Evolutionary conservation across 2,113 vertebrate species (phyloP).

Genomic region (Bombycilla garrulus): DNA sequence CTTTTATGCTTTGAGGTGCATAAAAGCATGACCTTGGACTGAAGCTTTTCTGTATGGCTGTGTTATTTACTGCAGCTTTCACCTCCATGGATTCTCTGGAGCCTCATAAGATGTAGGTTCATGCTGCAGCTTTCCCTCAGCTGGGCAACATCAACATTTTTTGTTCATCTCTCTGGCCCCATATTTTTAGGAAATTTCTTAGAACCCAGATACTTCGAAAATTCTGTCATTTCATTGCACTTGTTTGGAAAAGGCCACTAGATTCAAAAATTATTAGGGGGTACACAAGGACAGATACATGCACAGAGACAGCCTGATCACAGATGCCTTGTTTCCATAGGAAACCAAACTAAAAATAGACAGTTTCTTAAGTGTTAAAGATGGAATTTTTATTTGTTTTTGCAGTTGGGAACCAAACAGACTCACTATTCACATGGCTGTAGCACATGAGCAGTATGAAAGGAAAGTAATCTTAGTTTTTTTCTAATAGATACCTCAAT

Average conservation of each 20-base stretch:
- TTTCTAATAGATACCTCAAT: not conserved
- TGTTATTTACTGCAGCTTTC: not conserved
- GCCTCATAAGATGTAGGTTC: not conserved
- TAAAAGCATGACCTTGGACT: not conserved
- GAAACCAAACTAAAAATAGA: constrained; percentile 69
- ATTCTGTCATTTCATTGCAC: not conserved
- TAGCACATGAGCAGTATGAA: constrained; percentile 27
- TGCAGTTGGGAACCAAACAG: constrained; percentile 59
- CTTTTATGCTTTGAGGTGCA: not conserved
- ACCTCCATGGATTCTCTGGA: not conserved
- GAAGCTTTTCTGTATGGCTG: not conserved
- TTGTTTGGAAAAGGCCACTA: constrained; percentile 6
- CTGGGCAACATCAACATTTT: not conserved
- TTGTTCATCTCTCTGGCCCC: not conserved
- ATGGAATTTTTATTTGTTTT: constrained; percentile 69
- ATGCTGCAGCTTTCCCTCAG: not conserved
- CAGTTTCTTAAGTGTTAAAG: constrained; percentile 66
- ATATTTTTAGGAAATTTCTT: not conserved
- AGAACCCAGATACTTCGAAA: not conserved
- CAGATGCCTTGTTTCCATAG: constrained; percentile 67
- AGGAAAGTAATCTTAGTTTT: not conserved
- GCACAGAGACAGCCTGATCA: constrained; percentile 59
- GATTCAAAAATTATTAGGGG: constrained; percentile 63
- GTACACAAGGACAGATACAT: constrained; percentile 66
- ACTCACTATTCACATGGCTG: constrained; percentile 48